Evolutionary conservation across 1,140 invertebrate genomes (phyloP).

Genomic region (Tetragnatha versicolor): DNA sequence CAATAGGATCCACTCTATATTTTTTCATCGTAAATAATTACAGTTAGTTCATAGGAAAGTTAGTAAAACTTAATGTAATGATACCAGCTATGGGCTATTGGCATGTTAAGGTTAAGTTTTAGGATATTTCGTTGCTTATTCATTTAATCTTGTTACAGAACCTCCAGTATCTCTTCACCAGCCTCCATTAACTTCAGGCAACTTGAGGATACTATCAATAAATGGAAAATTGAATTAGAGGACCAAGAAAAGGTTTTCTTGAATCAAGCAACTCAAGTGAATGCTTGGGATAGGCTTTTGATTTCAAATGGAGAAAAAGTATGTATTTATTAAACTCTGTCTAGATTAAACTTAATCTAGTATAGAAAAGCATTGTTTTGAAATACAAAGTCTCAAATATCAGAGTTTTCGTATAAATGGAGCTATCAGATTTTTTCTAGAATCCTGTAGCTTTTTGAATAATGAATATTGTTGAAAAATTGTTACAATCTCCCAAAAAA

Average conservation of each 20-base stretch:
- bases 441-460: too few species aligned
- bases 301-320: slow-evolving; percentile 91
- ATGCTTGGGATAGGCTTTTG: slow-evolving; percentile 90
- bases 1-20: too few species aligned
- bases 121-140: too few species aligned
- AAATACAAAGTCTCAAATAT: not conserved
- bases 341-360: not conserved
- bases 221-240: slow-evolving; percentile 92
- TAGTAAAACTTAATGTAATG: too few species aligned
- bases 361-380: not conserved
- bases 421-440: not conserved
- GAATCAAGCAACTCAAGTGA: slow-evolving; percentile 92
- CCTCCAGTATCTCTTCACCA: slow-evolving; percentile 13
- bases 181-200: slow-evolving; percentile 80
- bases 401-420: not conserved
- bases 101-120: too few species aligned
- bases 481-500: too few species aligned
- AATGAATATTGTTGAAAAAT: too few species aligned
- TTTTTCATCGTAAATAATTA: too few species aligned
- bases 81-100: too few species aligned
- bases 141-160: slow-evolving; percentile 18
- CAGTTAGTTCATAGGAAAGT: too few species aligned
- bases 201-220: slow-evolving; percentile 92
- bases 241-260: slow-evolving; percentile 93
- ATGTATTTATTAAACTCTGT: too few species aligned